Conservation (phyloP, 2,113 vertebrate species). For the Nycticebus coucang region DNA sequence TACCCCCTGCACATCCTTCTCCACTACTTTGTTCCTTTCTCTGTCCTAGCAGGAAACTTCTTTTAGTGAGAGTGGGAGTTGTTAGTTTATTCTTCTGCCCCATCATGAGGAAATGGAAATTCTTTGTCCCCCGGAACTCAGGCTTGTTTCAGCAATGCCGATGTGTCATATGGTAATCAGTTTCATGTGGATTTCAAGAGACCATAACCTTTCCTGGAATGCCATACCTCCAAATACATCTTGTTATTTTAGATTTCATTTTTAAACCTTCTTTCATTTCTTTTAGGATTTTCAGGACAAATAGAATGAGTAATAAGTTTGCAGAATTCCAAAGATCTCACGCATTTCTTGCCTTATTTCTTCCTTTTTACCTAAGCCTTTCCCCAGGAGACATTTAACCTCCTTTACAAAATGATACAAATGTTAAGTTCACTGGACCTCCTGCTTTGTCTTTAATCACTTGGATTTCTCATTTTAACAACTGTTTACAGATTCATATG, state of each 20-base stretch:
- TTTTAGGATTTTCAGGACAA: not conserved
- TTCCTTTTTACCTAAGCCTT: constrained; percentile 30
- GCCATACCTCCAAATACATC: constrained; percentile 64
- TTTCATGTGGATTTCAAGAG: constrained; percentile 31
- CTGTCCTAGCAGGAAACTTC: not conserved
- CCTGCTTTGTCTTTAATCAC: not conserved
- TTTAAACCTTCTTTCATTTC: constrained; percentile 54
- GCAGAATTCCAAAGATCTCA: constrained; percentile 46
- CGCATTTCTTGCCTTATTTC: constrained; percentile 54
- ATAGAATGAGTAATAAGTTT: constrained; percentile 58
- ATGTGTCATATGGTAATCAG: not conserved
- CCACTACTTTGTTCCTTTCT: not conserved
- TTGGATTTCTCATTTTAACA: not conserved
- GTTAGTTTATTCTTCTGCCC: not conserved
- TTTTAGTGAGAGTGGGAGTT: not conserved
- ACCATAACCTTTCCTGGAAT: constrained; percentile 52
- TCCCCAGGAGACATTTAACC: constrained; percentile 7
- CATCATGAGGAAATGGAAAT: not conserved
- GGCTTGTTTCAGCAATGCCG: not conserved
- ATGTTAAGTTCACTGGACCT: not conserved
- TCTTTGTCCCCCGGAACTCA: not conserved
- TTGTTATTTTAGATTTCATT: constrained; percentile 69
- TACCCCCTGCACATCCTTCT: not conserved
- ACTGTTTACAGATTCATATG: not conserved
- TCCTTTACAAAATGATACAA: not conserved